A percentile compares a stretch with the other conserved stretches of the same genome.
Conservation (phyloP, 2,113 vertebrate genomes). For the Hypocryptadius cinnamomeus region DNA sequence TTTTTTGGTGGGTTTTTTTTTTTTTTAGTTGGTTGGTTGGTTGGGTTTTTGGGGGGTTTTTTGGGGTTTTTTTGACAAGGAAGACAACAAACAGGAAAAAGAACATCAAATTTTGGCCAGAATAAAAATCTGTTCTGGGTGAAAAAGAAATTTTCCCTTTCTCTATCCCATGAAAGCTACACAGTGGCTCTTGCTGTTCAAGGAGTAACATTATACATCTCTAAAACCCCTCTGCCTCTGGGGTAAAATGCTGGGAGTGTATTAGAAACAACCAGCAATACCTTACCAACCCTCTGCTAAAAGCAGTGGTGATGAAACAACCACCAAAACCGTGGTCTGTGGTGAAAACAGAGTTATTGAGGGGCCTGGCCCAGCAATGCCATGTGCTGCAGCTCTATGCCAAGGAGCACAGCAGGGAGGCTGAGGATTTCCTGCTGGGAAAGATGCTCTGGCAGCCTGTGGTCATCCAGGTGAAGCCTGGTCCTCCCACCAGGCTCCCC, state of each 20-base stretch:
- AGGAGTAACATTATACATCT: not conserved
- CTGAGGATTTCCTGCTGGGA: fast-evolving
- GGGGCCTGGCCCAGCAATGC: not conserved
- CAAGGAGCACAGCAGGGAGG: not conserved
- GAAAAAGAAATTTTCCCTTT: not conserved
- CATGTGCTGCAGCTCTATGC: not conserved
- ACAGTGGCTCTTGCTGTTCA: not conserved
- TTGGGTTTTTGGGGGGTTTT: too few species aligned
- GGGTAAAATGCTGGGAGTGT: not conserved
- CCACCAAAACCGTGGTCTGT: fast-evolving
- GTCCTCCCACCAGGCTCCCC: not conserved
- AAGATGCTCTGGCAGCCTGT: not conserved
- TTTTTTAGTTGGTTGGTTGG: not conserved
- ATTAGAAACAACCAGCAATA: not conserved
- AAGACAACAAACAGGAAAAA: not conserved
- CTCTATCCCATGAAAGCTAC: not conserved
- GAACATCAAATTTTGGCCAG: not conserved
- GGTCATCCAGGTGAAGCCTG: not conserved
- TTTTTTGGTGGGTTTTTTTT: not conserved
- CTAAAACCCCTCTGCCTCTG: not conserved
- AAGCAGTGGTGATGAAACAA: not conserved
- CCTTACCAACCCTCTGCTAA: not conserved
- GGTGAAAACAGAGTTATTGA: not conserved
- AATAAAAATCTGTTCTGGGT: not conserved
- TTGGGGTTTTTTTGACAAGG: not conserved